These are phyloP conservation scores for Epinephelus moara DNA, from an alignment of 2,113 vertebrate genomes.

Conservation along the genomic window DNA sequence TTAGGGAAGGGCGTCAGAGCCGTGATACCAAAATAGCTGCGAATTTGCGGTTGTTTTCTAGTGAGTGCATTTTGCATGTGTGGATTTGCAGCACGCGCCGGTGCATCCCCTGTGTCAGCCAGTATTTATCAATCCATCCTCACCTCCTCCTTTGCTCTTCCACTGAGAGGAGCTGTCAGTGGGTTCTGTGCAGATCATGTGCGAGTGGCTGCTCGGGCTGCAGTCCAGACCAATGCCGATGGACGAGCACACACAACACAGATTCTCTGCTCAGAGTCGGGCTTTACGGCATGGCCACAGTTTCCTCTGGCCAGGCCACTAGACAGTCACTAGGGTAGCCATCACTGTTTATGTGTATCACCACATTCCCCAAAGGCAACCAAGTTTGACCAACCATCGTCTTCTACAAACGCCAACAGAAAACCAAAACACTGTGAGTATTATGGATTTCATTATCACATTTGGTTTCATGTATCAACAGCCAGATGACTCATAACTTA, in stretches of 20 bases:
- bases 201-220: slow-evolving; percentile 62
- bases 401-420: slow-evolving; percentile 3
- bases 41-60: slow-evolving; percentile 22
- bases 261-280: slow-evolving; percentile 23
- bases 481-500: slow-evolving; percentile 50
- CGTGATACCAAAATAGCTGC: neutral
- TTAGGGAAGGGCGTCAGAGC: neutral
- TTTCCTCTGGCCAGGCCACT: slow-evolving; percentile 59
- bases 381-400: slow-evolving; percentile 29
- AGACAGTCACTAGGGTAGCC: slow-evolving; percentile 37
- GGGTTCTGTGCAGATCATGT: slow-evolving; percentile 50
- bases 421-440: slow-evolving; percentile 18
- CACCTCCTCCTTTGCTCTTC: slow-evolving; percentile 50
- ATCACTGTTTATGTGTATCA: slow-evolving; percentile 35
- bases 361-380: slow-evolving; percentile 33
- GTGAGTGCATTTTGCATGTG: neutral
- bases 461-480: slow-evolving; percentile 42
- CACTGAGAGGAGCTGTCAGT: slow-evolving; percentile 67
- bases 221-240: slow-evolving; percentile 64
- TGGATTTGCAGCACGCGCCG: slow-evolving; percentile 17
- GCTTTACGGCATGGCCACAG: slow-evolving; percentile 58
- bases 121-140: slow-evolving; percentile 39
- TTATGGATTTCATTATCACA: slow-evolving; percentile 29
- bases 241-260: slow-evolving; percentile 57
- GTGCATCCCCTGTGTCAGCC: slow-evolving; percentile 34